Percentiles rank a stretch among this genome's conserved stretches.
Evolutionary conservation across 2,797 vertebrate genomes (phyloP).

Genomic region (Pseudopleuronectes americanus): DNA sequence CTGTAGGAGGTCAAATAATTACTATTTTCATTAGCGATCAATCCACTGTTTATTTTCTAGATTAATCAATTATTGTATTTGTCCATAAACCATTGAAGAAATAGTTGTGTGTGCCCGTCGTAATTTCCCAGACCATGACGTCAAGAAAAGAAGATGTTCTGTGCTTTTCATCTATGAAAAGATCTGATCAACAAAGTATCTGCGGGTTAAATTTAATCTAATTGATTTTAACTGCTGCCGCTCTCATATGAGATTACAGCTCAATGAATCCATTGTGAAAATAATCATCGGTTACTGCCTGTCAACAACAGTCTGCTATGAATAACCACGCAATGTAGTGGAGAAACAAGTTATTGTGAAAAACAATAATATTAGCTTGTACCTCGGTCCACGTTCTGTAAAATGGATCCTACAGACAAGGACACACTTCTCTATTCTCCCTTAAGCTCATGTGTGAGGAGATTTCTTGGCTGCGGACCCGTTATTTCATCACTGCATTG

Average conservation of each 20-base stretch:
- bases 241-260: neutral
- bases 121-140: too few species aligned
- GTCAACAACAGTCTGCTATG: neutral
- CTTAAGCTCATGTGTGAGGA: constrained; percentile 55
- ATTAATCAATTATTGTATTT: too few species aligned
- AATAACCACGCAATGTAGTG: too few species aligned
- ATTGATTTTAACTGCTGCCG: neutral
- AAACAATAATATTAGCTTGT: neutral
- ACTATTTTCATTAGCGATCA: too few species aligned
- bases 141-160: neutral
- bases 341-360: neutral
- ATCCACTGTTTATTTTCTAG: too few species aligned
- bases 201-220: too few species aligned
- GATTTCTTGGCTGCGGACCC: constrained; percentile 61
- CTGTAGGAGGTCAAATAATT: too few species aligned
- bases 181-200: neutral
- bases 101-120: too few species aligned
- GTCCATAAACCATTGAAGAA: neutral
- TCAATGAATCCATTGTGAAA: neutral
- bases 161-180: neutral
- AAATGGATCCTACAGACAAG: constrained; percentile 22
- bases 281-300: neutral
- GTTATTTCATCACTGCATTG: constrained; percentile 54
- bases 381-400: neutral
- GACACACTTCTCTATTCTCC: constrained; percentile 45